phyloP scores from a whole-genome alignment of 2,888 invertebrate species.

The Acrobasis repandana region DNA sequence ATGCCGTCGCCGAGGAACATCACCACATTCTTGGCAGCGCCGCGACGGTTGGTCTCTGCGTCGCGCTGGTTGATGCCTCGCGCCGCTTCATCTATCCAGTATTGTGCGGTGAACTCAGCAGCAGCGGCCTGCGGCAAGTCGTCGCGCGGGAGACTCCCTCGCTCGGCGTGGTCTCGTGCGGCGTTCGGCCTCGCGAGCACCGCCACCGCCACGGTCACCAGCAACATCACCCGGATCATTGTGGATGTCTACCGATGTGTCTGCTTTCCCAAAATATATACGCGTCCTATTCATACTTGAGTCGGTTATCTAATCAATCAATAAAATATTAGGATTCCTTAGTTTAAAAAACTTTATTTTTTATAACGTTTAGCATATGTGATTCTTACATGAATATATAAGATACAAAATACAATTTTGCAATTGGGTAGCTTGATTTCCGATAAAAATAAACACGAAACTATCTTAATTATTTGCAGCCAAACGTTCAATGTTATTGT shows the following conservation, averaged over 20 bases:
- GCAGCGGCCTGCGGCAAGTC: slow-evolving; percentile 8
- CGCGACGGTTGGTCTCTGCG: slow-evolving; percentile 41
- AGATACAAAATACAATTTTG: neutral
- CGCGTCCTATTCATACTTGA: neutral
- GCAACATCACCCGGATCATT: slow-evolving; percentile 4
- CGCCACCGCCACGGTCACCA: neutral
- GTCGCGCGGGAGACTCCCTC: neutral
- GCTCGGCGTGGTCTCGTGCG: neutral
- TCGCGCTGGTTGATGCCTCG: neutral
- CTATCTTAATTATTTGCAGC: neutral
- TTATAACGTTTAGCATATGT: neutral
- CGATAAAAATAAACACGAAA: neutral
- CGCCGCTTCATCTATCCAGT: slow-evolving; percentile 4
- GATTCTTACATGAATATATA: neutral
- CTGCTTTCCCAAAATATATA: neutral
- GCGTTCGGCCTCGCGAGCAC: neutral
- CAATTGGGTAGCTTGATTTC: neutral
- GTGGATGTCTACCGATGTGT: neutral
- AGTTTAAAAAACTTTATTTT: neutral
- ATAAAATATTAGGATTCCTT: neutral
- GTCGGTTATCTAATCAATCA: neutral
- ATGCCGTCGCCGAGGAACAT: slow-evolving; percentile 89
- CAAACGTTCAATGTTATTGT: neutral
- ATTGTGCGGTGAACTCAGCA: slow-evolving; percentile 9
- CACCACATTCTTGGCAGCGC: slow-evolving; percentile 82